These are phyloP conservation scores for Musca domestica DNA, from an alignment of 1,140 invertebrate genomes.

Conservation along the genomic window DNA sequence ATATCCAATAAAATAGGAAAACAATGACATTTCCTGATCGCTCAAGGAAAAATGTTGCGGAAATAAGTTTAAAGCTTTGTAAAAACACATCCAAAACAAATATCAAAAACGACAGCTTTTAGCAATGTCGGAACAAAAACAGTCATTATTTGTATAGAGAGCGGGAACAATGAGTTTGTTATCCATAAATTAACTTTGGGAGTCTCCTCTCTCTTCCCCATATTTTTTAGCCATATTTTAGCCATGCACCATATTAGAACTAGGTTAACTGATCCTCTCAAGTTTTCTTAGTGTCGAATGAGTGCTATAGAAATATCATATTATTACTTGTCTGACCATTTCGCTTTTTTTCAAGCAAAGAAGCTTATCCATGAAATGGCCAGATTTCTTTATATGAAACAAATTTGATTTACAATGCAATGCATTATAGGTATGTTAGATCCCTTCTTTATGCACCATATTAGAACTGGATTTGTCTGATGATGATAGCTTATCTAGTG, in stretches of 20 bases:
- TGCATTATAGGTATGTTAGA: background rate
- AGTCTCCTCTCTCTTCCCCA: no score
- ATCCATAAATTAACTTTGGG: no score
- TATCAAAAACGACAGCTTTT: no score
- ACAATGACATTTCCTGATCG: no score
- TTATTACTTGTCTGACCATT: conserved; percentile 44
- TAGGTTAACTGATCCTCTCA: conserved; percentile 9
- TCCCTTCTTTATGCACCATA: conserved; percentile 19
- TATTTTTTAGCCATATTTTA: no score
- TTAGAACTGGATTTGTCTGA: conserved; percentile 27
- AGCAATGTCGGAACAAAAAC: no score
- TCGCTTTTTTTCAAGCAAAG: background rate
- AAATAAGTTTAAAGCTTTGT: no score
- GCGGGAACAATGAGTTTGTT: no score
- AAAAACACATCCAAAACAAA: no score
- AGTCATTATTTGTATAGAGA: no score
- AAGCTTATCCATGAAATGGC: conserved; percentile 1
- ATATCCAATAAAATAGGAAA: no score
- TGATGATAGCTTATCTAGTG: conserved; percentile 37
- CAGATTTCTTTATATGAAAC: conserved; percentile 17
- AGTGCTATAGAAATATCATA: conserved; percentile 47
- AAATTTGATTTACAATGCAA: background rate
- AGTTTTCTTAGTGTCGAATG: conserved; percentile 44
- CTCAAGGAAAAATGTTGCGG: no score
- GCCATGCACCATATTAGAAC: conserved; percentile 28